Evolutionary conservation across 2,113 vertebrate genomes (phyloP).

Genomic region (Perca flavescens): DNA sequence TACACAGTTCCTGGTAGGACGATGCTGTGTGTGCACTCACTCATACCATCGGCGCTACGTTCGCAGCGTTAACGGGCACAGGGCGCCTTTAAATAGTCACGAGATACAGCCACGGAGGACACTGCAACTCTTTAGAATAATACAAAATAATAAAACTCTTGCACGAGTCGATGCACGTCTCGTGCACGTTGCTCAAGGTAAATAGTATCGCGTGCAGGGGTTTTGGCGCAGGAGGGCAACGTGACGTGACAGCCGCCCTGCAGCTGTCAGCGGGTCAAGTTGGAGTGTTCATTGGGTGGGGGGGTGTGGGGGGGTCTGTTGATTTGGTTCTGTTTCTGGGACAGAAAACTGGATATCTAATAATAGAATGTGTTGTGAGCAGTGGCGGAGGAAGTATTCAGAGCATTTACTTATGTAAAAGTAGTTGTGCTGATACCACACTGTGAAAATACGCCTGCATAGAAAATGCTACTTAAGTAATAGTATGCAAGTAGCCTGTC

Average conservation of each 20-base stretch:
- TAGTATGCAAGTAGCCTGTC: no score
- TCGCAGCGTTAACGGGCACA: slow-evolving; percentile 80
- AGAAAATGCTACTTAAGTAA: no score
- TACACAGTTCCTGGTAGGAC: slow-evolving; percentile 92
- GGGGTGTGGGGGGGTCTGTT: slow-evolving; percentile 19
- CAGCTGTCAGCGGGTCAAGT: slow-evolving; percentile 67
- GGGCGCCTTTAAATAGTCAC: slow-evolving; percentile 81
- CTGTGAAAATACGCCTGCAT: no score
- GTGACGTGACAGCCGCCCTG: slow-evolving; percentile 51
- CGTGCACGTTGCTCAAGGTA: slow-evolving; percentile 44
- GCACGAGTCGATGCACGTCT: slow-evolving; percentile 42
- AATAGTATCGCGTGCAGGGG: slow-evolving; percentile 35
- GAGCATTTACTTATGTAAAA: no score
- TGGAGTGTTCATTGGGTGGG: slow-evolving; percentile 45
- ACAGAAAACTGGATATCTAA: slow-evolving; percentile 68
- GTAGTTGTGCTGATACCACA: no score
- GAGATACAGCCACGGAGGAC: slow-evolving; percentile 58
- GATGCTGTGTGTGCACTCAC: slow-evolving; percentile 83
- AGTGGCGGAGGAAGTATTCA: no score
- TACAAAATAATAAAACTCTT: slow-evolving; percentile 29
- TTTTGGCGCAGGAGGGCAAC: slow-evolving; percentile 61
- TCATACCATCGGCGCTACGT: slow-evolving; percentile 84
- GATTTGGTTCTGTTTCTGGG: slow-evolving; percentile 45
- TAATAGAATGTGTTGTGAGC: slow-evolving; percentile 59
- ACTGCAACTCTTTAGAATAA: slow-evolving; percentile 49